A percentile compares a stretch with the other conserved stretches of the same genome.
Conservation (phyloP, 1,140 invertebrate genomes). For the Drosophila carrolli region DNA sequence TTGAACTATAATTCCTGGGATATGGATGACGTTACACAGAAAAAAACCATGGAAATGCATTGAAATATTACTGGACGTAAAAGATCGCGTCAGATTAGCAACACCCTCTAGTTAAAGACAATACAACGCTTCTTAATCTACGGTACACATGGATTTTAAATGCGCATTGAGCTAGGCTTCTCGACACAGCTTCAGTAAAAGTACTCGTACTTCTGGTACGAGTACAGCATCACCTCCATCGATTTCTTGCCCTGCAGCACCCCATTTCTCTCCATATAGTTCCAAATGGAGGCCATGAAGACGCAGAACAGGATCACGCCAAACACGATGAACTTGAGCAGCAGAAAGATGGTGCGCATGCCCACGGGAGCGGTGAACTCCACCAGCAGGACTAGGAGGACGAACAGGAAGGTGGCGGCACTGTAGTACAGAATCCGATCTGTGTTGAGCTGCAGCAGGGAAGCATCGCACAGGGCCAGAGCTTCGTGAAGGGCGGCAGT, state of each 20-base stretch:
- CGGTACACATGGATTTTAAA: conserved; percentile 44
- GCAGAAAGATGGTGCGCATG: conserved; percentile 85
- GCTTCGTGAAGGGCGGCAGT: conserved; percentile 86
- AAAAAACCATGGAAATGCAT: conserved; percentile 38
- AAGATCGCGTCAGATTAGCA: conserved; percentile 13
- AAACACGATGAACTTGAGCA: conserved; percentile 87
- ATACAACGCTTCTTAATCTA: conserved; percentile 8
- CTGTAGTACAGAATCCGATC: conserved; percentile 87
- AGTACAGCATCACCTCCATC: conserved; percentile 86
- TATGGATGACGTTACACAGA: conserved; percentile 26
- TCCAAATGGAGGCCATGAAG: conserved; percentile 92
- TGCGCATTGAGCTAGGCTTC: conserved; percentile 62
- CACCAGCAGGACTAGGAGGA: conserved; percentile 81
- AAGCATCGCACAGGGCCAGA: conserved; percentile 87
- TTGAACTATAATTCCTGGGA: conserved; percentile 21
- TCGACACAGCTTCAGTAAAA: conserved; percentile 49
- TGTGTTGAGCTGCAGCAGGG: conserved; percentile 86
- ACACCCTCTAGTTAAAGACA: conserved; percentile 10
- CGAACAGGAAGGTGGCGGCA: conserved; percentile 85
- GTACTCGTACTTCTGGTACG: conserved; percentile 73
- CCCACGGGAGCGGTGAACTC: conserved; percentile 83
- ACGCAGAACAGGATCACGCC: conserved; percentile 89
- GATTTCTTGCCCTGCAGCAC: conserved; percentile 88
- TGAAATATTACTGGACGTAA: conserved; percentile 5
- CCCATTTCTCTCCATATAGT: conserved; percentile 91